Base-by-base conservation (phyloP, 2,797 vertebrate species). In the Dermochelys coriacea region DNA sequence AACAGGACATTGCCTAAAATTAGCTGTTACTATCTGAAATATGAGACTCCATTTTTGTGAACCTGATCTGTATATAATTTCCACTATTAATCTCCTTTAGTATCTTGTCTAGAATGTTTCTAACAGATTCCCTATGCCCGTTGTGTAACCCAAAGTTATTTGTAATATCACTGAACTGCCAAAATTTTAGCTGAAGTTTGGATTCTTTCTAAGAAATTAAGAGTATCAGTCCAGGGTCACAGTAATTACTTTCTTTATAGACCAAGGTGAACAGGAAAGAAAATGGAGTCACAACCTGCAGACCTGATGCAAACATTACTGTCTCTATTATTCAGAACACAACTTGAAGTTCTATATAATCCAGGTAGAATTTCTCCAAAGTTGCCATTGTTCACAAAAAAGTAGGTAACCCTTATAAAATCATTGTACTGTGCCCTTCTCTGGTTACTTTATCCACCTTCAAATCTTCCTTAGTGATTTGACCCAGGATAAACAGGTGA, bases 401-500 rank as follows among this genome's bases (percentile, higher is more conserved):
- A 88, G 71, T 12, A 41, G 21, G 87, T 93, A 49, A 77, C 83
- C 92, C 82, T 82, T 86, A 51, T 71, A 89, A 95, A 61, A 84
- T n/a, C 1, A 68, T 51, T 86, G 18, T 47, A 25, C 15, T 1
- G 0, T 88, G 85, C 61, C 94, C 41, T 82, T 71, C 61, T 80
- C 71, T 64, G 80, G 81, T 84, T 94, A 57, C 27, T 90, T 92
- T 95, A 85, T 64, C 83, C 71, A 74, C 84, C 88, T 89, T 59
- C 90, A 82, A 71, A 90, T 64, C 31, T 12, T 85, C 51, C 86
- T 80, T 34, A 81, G 71, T 84, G 88, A 86, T 94, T 93, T n/a
- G 34, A 64, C 34, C 31, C 55, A 57, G 55, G 27, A 12, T 57
- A 64, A 64, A 34, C 61, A n/a, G 34, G 16, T n/a, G 18, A 64